A percentile compares a stretch with the other conserved stretches of the same genome.
Conservation (phyloP, 2,888 invertebrate species). For the Pseudanteris insignis region DNA sequence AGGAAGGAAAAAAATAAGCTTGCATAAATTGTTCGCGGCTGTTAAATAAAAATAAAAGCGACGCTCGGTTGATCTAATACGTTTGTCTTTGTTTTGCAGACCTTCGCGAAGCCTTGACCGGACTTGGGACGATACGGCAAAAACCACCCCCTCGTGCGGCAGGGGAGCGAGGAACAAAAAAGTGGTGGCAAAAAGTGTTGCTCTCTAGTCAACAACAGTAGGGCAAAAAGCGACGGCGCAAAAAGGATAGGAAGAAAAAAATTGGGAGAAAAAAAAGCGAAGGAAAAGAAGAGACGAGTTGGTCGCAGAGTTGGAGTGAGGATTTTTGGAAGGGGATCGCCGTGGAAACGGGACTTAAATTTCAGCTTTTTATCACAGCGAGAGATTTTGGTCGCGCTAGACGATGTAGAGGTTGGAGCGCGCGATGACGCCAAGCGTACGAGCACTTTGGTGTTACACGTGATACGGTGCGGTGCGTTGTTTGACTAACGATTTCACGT, state of each 20-base stretch:
- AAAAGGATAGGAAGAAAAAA: conserved; percentile 17
- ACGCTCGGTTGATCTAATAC: too few relatives aligned
- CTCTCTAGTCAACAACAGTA: not conserved
- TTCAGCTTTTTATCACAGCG: conserved; percentile 39
- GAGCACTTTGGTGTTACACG: conserved; percentile 14
- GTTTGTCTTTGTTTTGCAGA: conserved; percentile 8
- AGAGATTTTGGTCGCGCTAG: conserved; percentile 38
- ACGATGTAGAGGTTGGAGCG: conserved; percentile 39
- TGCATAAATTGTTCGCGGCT: too few relatives aligned
- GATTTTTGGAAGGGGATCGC: conserved; percentile 33
- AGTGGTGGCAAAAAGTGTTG: too few relatives aligned
- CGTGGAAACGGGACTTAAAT: conserved; percentile 44
- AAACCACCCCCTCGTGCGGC: too few relatives aligned
- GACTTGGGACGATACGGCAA: too few relatives aligned
- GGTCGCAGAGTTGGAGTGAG: not conserved
- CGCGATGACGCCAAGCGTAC: conserved; percentile 23
- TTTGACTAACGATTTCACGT: not conserved
- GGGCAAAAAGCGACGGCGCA: conserved; percentile 1
- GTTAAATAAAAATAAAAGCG: too few relatives aligned
- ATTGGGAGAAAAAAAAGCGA: too few relatives aligned
- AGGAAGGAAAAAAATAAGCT: too few relatives aligned
- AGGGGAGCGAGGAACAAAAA: too few relatives aligned
- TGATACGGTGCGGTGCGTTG: not conserved
- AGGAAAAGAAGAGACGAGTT: conserved; percentile 20
- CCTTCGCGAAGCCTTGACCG: too few relatives aligned